A percentile compares a stretch with the other conserved stretches of the same genome.
Evolutionary conservation across 2,113 vertebrate genomes (phyloP).

Genomic region (Turnix velox): DNA sequence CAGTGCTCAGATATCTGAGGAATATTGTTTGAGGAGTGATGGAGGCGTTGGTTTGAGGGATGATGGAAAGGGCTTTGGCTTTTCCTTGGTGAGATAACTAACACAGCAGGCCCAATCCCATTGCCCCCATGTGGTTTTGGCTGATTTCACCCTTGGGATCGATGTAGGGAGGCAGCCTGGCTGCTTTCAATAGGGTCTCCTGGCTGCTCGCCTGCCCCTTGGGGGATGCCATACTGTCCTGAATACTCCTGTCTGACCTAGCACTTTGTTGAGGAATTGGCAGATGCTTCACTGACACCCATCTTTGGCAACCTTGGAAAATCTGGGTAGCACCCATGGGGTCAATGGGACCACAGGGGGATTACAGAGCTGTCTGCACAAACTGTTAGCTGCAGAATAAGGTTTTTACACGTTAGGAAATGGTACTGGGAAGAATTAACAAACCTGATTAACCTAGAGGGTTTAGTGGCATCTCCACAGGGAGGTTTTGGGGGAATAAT

Average conservation of each 20-base stretch:
- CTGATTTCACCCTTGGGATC: background rate
- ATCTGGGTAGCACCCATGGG: background rate
- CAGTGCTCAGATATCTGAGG: too few species aligned
- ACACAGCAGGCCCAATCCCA: background rate
- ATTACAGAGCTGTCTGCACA: background rate
- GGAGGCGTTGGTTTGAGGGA: background rate
- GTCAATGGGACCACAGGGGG: rapidly evolving
- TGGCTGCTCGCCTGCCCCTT: background rate
- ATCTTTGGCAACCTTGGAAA: background rate
- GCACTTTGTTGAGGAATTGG: background rate
- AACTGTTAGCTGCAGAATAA: background rate
- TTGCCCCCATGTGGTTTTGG: rapidly evolving
- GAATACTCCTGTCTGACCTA: rapidly evolving
- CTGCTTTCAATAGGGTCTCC: background rate
- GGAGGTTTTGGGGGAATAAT: background rate
- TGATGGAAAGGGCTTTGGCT: background rate
- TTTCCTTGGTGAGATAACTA: background rate
- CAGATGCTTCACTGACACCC: background rate
- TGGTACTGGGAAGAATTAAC: background rate
- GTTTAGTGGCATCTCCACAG: background rate
- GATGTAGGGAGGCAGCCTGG: background rate
- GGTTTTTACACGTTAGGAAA: background rate
- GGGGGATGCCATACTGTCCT: background rate
- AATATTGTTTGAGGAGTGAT: background rate
- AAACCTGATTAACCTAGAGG: background rate